phyloP scores from a whole-genome alignment of 2,113 vertebrate genomes.

The Meles meles region DNA sequence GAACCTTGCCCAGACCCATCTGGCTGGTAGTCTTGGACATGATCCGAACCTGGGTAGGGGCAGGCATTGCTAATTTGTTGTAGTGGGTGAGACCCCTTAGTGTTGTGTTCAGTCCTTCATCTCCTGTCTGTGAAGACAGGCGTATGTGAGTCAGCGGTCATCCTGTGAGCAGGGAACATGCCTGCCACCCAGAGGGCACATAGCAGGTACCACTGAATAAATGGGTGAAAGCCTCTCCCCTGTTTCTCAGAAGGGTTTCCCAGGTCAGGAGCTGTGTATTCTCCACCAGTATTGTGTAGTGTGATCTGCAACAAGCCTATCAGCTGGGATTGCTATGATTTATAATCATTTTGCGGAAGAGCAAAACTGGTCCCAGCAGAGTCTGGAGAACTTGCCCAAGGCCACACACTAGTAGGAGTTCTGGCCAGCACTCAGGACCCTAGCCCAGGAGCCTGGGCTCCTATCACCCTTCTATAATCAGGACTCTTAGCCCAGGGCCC shows the following conservation, averaged over 20 bases:
- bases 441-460: background rate
- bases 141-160: background rate
- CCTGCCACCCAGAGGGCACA: background rate
- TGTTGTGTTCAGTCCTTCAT: background rate
- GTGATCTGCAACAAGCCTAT: background rate
- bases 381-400: background rate
- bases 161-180: background rate
- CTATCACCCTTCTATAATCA: background rate
- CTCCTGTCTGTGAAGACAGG: background rate
- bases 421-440: background rate
- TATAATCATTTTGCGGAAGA: background rate
- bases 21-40: background rate
- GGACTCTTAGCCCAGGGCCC: background rate
- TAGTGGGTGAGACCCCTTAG: background rate
- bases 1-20: background rate
- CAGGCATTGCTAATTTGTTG: background rate
- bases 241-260: background rate
- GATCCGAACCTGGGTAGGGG: background rate
- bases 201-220: background rate
- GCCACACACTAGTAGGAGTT: background rate
- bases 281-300: background rate
- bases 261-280: background rate
- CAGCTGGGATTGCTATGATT: fast-evolving
- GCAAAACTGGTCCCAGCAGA: background rate
- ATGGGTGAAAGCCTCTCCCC: background rate